phyloP scores from a whole-genome alignment of 2,888 invertebrate genomes.

The Drymonia ruficornis region DNA sequence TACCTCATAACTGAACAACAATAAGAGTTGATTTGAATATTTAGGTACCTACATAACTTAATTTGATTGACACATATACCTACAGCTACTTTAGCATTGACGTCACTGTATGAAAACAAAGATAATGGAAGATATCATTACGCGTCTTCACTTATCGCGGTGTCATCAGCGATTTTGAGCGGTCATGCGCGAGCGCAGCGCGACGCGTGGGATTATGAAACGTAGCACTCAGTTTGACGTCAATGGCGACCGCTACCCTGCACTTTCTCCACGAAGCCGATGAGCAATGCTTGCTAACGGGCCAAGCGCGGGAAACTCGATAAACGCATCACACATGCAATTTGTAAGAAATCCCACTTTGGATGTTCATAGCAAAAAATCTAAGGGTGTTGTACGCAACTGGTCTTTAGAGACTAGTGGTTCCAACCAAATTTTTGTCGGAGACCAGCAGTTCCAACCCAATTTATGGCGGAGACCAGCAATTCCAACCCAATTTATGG shows the following conservation, averaged over 20 bases:
- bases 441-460: too few species aligned
- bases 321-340: neutral
- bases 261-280: slow-evolving; percentile 66
- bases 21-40: slow-evolving; percentile 7
- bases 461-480: too few species aligned
- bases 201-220: slow-evolving; percentile 54
- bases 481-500: too few species aligned
- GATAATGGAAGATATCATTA: slow-evolving; percentile 26
- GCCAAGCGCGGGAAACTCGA: slow-evolving; percentile 42
- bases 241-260: slow-evolving; percentile 57
- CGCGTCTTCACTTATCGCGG: slow-evolving; percentile 35
- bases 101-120: slow-evolving; percentile 29
- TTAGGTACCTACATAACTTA: slow-evolving; percentile 8
- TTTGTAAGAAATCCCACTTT: too few species aligned
- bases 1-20: slow-evolving; percentile 6
- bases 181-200: slow-evolving; percentile 38
- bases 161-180: slow-evolving; percentile 35
- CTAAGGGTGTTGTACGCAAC: too few species aligned
- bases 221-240: slow-evolving; percentile 64
- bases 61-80: slow-evolving; percentile 17
- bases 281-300: slow-evolving; percentile 30
- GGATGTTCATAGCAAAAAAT: too few species aligned
- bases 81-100: slow-evolving; percentile 23
- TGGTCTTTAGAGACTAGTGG: too few species aligned
- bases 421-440: too few species aligned